Percentiles rank a stretch among this genome's conserved stretches.
Conservation (phyloP, 2,888 invertebrate species). For the Hypsopygia costalis region DNA sequence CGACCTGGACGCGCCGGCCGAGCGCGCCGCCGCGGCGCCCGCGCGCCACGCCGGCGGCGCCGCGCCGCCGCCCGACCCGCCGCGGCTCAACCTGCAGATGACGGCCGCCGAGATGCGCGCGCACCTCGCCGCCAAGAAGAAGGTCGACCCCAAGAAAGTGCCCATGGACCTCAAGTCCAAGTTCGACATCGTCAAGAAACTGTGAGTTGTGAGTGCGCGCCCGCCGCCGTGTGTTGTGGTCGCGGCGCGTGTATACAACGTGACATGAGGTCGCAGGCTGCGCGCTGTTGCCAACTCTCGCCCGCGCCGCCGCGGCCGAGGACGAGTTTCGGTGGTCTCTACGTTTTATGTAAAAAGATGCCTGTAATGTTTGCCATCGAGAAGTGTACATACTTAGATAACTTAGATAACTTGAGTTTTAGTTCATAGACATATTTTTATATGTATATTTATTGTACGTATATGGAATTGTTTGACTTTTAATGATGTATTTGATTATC, state of each 20-base stretch:
- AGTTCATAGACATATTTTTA: slow-evolving; percentile 32
- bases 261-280: slow-evolving; percentile 13
- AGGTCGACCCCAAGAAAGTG: slow-evolving; percentile 94
- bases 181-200: slow-evolving; percentile 96
- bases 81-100: slow-evolving; percentile 89
- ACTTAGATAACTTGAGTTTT: slow-evolving; percentile 32
- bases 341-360: slow-evolving; percentile 35
- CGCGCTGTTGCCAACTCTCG: slow-evolving; percentile 19
- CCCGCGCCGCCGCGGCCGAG: slow-evolving; percentile 15
- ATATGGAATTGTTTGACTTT: slow-evolving; percentile 48
- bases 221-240: slow-evolving; percentile 13
- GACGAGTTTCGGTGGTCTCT: slow-evolving; percentile 22
- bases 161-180: slow-evolving; percentile 95
- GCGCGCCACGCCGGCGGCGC: slow-evolving; percentile 21
- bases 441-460: slow-evolving; percentile 47
- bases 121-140: slow-evolving; percentile 91
- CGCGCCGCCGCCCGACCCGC: slow-evolving; percentile 36
- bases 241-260: slow-evolving; percentile 15
- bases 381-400: slow-evolving; percentile 38
- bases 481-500: slow-evolving; percentile 46
- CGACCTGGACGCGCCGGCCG: slow-evolving; percentile 61
- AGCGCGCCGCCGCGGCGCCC: slow-evolving; percentile 24
- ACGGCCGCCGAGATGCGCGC: slow-evolving; percentile 96
- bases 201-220: slow-evolving; percentile 69
- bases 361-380: slow-evolving; percentile 57